Conservation (phyloP, 2,888 invertebrate genomes). For the Eristalis arbustorum region DNA sequence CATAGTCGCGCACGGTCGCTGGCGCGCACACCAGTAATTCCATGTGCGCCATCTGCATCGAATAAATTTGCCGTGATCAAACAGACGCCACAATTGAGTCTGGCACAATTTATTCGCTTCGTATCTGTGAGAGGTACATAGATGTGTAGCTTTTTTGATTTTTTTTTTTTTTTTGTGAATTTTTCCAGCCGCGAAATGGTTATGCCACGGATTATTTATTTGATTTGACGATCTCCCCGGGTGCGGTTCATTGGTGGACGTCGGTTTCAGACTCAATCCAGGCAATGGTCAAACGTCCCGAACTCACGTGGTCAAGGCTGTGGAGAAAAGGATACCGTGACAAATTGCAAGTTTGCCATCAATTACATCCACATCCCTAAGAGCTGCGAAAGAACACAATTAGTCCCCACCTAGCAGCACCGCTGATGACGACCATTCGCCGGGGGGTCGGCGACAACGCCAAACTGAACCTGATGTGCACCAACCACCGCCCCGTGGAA, state of each 20-base stretch:
- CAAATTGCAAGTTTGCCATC: neutral
- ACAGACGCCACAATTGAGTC: slow-evolving; percentile 52
- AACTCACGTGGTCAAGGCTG: too few relatives aligned
- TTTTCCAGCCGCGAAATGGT: slow-evolving; percentile 28
- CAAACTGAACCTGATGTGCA: neutral
- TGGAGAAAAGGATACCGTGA: neutral
- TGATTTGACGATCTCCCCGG: slow-evolving; percentile 40
- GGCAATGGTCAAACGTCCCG: too few relatives aligned
- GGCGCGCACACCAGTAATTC: slow-evolving; percentile 1
- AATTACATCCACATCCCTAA: neutral
- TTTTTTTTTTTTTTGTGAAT: neutral
- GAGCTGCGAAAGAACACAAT: neutral
- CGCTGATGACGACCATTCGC: neutral
- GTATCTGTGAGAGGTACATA: neutral
- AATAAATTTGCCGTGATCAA: slow-evolving; percentile 64
- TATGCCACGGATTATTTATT: slow-evolving; percentile 58
- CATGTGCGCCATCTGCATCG: slow-evolving; percentile 62
- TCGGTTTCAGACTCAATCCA: too few relatives aligned
- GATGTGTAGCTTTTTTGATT: neutral
- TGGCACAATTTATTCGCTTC: slow-evolving; percentile 39
- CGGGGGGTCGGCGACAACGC: neutral
- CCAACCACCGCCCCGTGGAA: neutral
- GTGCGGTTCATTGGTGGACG: neutral
- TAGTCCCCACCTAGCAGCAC: neutral
- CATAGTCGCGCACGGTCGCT: slow-evolving; percentile 35